Evolutionary conservation across 2,888 invertebrate species (phyloP).

Genomic region (Sicus ferrugineus): DNA sequence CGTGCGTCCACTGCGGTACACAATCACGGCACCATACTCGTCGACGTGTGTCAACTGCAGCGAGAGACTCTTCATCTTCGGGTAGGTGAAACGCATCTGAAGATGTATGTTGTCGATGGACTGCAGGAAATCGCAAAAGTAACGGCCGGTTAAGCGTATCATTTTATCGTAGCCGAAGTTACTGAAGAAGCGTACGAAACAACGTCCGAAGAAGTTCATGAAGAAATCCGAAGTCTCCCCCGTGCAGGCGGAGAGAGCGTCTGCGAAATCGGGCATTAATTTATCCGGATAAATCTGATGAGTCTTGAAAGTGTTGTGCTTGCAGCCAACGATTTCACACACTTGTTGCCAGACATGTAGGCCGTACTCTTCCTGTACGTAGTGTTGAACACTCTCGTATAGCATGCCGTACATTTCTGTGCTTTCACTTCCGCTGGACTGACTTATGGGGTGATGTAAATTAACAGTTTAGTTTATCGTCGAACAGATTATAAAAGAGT

Average conservation of each 20-base stretch:
- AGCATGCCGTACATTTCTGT: constrained; percentile 83
- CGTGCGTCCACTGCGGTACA: constrained; percentile 83
- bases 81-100: constrained; percentile 91
- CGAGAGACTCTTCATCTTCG: constrained; percentile 92
- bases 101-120: constrained; percentile 92
- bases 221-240: constrained; percentile 75
- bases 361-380: constrained; percentile 81
- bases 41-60: constrained; percentile 90
- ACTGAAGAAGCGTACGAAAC: constrained; percentile 89
- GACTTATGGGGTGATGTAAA: neutral
- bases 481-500: neutral
- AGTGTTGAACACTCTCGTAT: constrained; percentile 83
- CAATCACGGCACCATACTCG: constrained; percentile 78
- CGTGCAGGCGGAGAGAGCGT: constrained; percentile 73
- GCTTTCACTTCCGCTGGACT: neutral
- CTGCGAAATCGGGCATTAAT: constrained; percentile 81
- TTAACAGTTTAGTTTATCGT: neutral
- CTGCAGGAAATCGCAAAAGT: constrained; percentile 89
- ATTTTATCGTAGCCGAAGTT: constrained; percentile 90
- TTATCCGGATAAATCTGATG: constrained; percentile 85
- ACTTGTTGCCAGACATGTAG: constrained; percentile 80
- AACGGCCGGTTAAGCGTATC: constrained; percentile 86
- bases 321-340: constrained; percentile 75
- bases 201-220: constrained; percentile 88
- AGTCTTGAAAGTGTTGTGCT: constrained; percentile 79